Conservation (phyloP, 2,797 vertebrate genomes). For the Halcyon leucocephala region DNA sequence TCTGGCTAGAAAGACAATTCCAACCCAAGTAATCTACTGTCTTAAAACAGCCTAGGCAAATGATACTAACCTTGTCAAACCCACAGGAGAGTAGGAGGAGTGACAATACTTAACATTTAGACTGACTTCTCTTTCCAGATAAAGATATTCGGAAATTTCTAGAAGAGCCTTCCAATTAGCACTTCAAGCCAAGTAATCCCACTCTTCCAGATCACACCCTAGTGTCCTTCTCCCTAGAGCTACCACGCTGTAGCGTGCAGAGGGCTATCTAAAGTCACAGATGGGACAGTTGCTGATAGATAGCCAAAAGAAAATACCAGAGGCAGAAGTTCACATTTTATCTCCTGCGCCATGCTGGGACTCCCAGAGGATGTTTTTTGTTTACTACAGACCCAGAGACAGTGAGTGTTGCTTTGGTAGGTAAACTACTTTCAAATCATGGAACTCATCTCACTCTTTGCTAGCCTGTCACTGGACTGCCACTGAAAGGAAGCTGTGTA, state of each 20-base stretch:
- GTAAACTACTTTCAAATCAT: neutral
- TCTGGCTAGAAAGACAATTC: neutral
- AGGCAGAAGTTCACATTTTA: neutral
- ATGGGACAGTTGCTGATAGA: accelerated
- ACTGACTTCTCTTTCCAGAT: neutral
- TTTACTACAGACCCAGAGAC: neutral
- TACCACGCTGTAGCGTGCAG: neutral
- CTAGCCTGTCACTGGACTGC: neutral
- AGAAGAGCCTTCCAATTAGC: neutral
- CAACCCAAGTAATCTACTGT: neutral
- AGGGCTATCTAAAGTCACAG: neutral
- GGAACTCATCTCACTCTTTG: neutral
- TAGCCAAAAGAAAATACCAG: neutral
- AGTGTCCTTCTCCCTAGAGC: neutral
- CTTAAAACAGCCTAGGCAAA: neutral
- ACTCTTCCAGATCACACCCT: accelerated
- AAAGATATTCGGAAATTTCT: neutral
- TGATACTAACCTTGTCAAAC: neutral
- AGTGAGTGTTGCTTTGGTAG: accelerated
- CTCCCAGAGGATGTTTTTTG: neutral
- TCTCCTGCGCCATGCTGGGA: neutral
- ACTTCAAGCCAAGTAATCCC: neutral
- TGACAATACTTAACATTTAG: neutral
- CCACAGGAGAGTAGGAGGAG: accelerated
- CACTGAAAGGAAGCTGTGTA: neutral